Evolutionary conservation across 2,113 vertebrate genomes (phyloP).

Genomic region (Phrynosoma platyrhinos): DNA sequence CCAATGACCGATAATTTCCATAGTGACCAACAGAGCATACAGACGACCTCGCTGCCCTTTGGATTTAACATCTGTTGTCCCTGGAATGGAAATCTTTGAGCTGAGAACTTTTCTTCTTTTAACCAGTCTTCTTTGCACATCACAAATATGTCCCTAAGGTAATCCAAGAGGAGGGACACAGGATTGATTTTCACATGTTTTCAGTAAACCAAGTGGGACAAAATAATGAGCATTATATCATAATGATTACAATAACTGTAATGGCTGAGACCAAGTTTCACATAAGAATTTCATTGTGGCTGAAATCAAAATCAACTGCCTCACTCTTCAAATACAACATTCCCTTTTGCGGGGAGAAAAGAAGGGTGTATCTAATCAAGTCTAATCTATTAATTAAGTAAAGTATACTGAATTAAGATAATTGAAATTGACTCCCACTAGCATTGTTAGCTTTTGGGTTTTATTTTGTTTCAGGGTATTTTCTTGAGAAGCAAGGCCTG

Average conservation of each 20-base stretch:
- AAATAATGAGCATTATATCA: background rate
- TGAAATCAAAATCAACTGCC: background rate
- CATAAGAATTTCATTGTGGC: background rate
- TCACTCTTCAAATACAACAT: background rate
- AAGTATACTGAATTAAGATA: background rate
- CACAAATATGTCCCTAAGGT: background rate
- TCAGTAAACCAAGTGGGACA: background rate
- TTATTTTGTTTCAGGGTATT: background rate
- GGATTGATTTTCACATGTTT: background rate
- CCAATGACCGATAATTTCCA: slow-evolving; percentile 4
- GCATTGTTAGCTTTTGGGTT: background rate
- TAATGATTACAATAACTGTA: background rate
- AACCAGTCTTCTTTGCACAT: background rate
- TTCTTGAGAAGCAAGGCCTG: background rate
- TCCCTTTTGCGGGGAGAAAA: background rate
- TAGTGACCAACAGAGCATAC: slow-evolving; percentile 19
- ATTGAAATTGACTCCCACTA: background rate
- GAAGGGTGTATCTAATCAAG: background rate
- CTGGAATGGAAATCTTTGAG: slow-evolving; percentile 45
- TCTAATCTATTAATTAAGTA: background rate
- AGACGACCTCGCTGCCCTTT: slow-evolving; percentile 20
- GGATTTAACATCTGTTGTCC: slow-evolving; percentile 9
- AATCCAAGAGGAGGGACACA: background rate
- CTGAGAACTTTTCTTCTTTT: background rate
- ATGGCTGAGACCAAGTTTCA: background rate